These are phyloP conservation scores for Drosophila kohkoa DNA, from an alignment of 1,140 invertebrate species.

Conservation along the genomic window DNA sequence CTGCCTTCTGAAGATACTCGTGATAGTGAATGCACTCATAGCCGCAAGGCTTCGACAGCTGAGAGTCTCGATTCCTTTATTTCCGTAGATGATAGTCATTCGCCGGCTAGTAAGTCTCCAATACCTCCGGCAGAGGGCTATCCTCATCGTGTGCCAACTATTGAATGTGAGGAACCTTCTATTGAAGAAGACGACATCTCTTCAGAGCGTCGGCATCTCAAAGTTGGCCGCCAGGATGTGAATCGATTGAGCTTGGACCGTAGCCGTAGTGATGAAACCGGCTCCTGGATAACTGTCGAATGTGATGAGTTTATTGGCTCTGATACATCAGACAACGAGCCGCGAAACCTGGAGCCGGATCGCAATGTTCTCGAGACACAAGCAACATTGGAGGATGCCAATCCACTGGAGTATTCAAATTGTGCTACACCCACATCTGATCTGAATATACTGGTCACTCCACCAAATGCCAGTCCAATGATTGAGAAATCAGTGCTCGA, in stretches of 20 bases:
- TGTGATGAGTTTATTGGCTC: constrained; percentile 87
- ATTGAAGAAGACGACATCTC: constrained; percentile 81
- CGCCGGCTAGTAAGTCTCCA: constrained; percentile 74
- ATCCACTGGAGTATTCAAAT: constrained; percentile 77
- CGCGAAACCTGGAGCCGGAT: constrained; percentile 73
- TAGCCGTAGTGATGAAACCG: constrained; percentile 87
- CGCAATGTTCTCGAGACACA: constrained; percentile 79
- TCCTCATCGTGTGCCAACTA: constrained; percentile 80
- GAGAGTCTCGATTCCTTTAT: constrained; percentile 87
- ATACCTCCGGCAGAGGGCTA: constrained; percentile 66
- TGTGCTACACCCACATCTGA: constrained; percentile 82
- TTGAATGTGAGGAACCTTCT: constrained; percentile 81
- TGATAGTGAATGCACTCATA: constrained; percentile 78
- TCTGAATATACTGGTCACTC: constrained; percentile 75
- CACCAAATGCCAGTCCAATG: constrained; percentile 80
- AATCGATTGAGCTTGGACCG: constrained; percentile 81
- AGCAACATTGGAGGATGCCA: constrained; percentile 79
- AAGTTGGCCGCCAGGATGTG: constrained; percentile 70
- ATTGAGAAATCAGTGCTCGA: constrained; percentile 81
- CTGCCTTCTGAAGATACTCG: constrained; percentile 79
- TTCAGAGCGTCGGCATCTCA: constrained; percentile 67
- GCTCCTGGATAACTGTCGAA: constrained; percentile 87
- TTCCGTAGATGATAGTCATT: constrained; percentile 77
- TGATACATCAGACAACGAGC: constrained; percentile 85
- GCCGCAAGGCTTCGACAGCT: constrained; percentile 86